Conservation (phyloP, 2,113 vertebrate species). For the Eulemur macaco region DNA sequence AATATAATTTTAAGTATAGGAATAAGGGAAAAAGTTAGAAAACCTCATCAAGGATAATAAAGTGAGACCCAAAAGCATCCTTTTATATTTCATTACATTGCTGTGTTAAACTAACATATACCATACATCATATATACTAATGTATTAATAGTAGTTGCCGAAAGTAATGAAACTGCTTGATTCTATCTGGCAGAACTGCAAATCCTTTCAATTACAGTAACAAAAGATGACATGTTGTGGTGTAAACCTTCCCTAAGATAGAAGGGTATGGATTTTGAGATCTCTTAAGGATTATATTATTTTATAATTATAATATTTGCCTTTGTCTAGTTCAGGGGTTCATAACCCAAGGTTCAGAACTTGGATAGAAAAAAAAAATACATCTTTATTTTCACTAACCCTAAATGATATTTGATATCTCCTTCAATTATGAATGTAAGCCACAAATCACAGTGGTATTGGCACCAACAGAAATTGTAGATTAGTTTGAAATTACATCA, state of each 20-base stretch:
- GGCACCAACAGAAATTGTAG: background rate
- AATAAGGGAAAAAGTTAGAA: background rate
- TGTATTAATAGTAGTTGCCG: background rate
- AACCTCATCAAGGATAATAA: background rate
- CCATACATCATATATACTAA: background rate
- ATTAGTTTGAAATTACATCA: slow-evolving; percentile 15
- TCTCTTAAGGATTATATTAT: slow-evolving; percentile 11
- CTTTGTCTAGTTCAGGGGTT: background rate
- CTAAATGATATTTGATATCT: background rate
- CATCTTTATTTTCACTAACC: background rate
- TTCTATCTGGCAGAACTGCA: background rate
- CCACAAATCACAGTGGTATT: background rate
- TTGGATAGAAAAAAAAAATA: background rate
- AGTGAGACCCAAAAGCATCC: background rate
- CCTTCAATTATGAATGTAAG: background rate
- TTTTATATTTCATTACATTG: background rate
- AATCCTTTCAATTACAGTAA: background rate
- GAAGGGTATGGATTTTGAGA: background rate
- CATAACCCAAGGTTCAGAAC: background rate
- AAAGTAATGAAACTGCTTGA: background rate
- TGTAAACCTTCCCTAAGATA: background rate
- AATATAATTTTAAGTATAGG: slow-evolving; percentile 12
- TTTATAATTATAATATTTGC: background rate
- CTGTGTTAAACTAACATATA: background rate
- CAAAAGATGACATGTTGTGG: background rate